Conservation (phyloP, 2,888 invertebrate genomes). For the Shargacucullia verbasci region DNA sequence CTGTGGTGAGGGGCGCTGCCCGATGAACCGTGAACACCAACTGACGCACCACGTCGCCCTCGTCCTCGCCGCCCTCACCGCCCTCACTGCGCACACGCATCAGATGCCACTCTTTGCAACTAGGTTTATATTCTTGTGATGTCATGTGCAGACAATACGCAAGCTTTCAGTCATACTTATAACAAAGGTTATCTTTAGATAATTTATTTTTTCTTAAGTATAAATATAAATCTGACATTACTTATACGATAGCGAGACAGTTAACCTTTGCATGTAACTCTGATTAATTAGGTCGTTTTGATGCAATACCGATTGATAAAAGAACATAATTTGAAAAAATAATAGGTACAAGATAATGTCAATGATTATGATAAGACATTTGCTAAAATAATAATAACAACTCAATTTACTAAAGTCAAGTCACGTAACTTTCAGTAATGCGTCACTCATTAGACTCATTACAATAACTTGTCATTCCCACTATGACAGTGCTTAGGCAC, state of each 20-base stretch:
- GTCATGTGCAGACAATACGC: constrained; percentile 32
- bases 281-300: constrained; percentile 48
- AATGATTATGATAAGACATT: constrained; percentile 25
- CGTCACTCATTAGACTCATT: constrained; percentile 5
- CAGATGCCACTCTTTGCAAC: constrained; percentile 38
- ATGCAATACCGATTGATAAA: constrained; percentile 32
- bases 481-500: constrained; percentile 11
- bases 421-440: constrained; percentile 11
- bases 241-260: constrained; percentile 38
- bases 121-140: constrained; percentile 23
- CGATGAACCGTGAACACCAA: constrained; percentile 74
- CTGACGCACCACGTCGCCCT: constrained; percentile 54
- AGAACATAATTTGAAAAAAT: constrained; percentile 13
- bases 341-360: constrained; percentile 23
- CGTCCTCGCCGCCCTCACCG: background rate
- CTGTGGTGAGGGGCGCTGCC: constrained; percentile 52
- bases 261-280: constrained; percentile 51
- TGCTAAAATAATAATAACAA: background rate
- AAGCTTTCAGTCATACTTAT: constrained; percentile 32
- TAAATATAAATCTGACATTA: constrained; percentile 48
- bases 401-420: constrained; percentile 3
- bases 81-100: constrained; percentile 23
- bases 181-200: constrained; percentile 37
- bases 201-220: constrained; percentile 22
- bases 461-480: constrained; percentile 10